Evolutionary conservation across 2,797 vertebrate species (phyloP), one percentile per base, ranked within the genome.

Genomic region (Alfaro cultratus): DNA sequence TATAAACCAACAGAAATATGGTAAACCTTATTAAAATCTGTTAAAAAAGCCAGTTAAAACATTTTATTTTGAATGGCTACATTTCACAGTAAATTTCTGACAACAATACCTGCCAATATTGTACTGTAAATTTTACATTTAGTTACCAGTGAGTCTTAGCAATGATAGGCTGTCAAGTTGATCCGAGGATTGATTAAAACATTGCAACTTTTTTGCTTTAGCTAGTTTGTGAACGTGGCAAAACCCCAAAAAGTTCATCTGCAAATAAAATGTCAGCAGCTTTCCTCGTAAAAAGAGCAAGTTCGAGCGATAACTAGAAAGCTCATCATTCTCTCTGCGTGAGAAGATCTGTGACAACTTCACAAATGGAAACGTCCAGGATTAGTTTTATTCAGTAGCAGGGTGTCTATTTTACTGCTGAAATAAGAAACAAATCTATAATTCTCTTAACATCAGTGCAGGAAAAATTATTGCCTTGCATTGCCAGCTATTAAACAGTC

Each of bases 401-500:
- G 85, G 80, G 85, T 85, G 85, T 89, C 85, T 31, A 29, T 85
- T 89, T 71, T 86, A 83, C 43, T 60, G 81, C 78, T 80, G 80
- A 84, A 86, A 89, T 79, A 85, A 80, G 55, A 83, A 46, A 80
- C 43, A 73, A 23, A 80, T 87, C 43, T 86, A 74, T 84, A 80
- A 86, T 88, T 88, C 18, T 81, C 86, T 89, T 82, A 85, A 82
- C 12, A 62, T 76, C 88, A 78, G 68, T 18, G 29, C 15, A 81
- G 87, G 82, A 85, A 84, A 92, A 89, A 91, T 91, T 71, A 88
- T 55, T 71, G 77, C 74, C 79, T 86, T 67, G 26, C 46, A 83
- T 83, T 29, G 0, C 31, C 51, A 75, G 78, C 80, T 87, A 84
- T 91, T 88, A 93, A 90, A 90, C 80, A 92, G 80, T 82, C 80